Evolutionary conservation across 2,888 invertebrate species (phyloP), one percentile per base, ranked within the genome.

Genomic region (Adelognathus sp.): DNA sequence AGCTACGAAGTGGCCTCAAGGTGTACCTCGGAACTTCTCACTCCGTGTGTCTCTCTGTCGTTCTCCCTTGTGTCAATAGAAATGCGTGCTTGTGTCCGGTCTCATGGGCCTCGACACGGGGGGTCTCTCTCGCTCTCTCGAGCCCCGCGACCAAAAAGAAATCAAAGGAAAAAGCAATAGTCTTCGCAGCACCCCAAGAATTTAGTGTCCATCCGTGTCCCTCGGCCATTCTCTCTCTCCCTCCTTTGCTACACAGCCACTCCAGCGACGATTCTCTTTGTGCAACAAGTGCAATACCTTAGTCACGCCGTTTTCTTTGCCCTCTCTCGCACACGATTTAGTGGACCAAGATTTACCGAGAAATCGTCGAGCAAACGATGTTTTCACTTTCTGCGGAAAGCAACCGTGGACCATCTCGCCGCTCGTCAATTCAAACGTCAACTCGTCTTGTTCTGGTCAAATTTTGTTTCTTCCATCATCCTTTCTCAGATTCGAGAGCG

Each of bases 21-120:
- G 36, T 64, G 16, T 18, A 29, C 52, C 27, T 61, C 21, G 11
- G 7, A 11, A 41, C 16, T 66, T 24, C 63, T 44, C 60, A 44
- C 61, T 72, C 69, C 56, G 75, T 60, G 16, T 21, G 21, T 31
- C 9, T 27, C 78, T 52, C 31, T 6, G 33, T 29, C 18, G 18
- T 67, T 18, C 24, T 29, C 21, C 60, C 79, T 81, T 84, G 79
- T 84, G 86, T 86, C 86, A 87, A 85, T 86, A 87, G 86, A 85
- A 86, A 86, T 83, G 83, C 82, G 80, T 84, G 78, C 80, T 84
- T 82, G 80, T 80, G 82, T 84, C 82, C 72, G 82, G 81, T 78
- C 84, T 80, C 81, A 78, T 79, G 79, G 77, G 78, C 73, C 81
- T 83, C 83, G 79, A 81, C 81, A 75, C 84, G 75, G 84, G 85